phyloP scores from a whole-genome alignment of 2,797 vertebrate genomes.

The Micropoecilia bifurca region DNA sequence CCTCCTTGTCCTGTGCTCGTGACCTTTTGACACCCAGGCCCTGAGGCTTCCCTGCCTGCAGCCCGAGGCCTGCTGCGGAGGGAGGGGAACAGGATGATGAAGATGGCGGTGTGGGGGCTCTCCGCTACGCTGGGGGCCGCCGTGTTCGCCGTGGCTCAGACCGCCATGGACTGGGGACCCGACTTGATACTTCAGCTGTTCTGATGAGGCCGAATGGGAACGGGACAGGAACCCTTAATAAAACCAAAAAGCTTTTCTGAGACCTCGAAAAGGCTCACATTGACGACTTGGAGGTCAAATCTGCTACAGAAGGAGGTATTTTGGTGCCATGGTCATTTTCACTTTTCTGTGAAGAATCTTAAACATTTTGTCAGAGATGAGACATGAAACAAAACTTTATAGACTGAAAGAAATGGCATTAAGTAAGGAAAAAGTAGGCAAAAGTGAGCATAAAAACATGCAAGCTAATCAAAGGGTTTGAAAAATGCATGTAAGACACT shows the following conservation, averaged over 20 bases:
- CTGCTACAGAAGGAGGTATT: slow-evolving; percentile 20
- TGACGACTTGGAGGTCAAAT: slow-evolving; percentile 22
- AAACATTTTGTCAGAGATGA: not conserved
- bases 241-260: not conserved
- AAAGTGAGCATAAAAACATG: not conserved
- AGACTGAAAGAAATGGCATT: not conserved
- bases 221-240: not conserved
- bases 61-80: slow-evolving; percentile 41
- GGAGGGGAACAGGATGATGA: slow-evolving; percentile 79
- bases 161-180: slow-evolving; percentile 86
- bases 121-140: slow-evolving; percentile 86
- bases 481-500: slow-evolving; percentile 21
- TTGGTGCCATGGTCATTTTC: slow-evolving; percentile 55
- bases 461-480: not conserved
- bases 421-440: not conserved
- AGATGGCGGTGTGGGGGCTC: slow-evolving; percentile 87
- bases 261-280: slow-evolving; percentile 18
- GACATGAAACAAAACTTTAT: not conserved
- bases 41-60: slow-evolving; percentile 33
- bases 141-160: slow-evolving; percentile 85
- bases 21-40: slow-evolving; percentile 40
- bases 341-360: not conserved
- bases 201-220: slow-evolving; percentile 57
- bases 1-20: slow-evolving; percentile 43
- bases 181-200: slow-evolving; percentile 86